Evolutionary conservation across 2,113 vertebrate genomes (phyloP), one percentile per base, ranked within the genome.

Genomic region (Willisornis vidua): DNA sequence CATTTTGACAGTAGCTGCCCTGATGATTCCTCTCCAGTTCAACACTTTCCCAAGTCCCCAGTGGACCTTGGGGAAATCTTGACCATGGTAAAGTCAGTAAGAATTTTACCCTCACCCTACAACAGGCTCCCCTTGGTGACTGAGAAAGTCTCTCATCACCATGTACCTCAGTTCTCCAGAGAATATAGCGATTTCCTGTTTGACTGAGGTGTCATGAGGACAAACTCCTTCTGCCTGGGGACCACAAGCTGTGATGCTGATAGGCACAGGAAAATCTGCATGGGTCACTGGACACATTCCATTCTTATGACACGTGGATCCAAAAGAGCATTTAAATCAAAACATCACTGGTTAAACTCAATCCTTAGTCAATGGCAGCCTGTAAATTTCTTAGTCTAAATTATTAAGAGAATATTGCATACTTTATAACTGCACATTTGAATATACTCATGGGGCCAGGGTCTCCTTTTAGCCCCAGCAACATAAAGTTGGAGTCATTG

Each of bases 371-470:
- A 86, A 86, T 28, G 48, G 91, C 95, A 97, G 94, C 95, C 94
- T 96, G 93, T 97, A 96, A 97, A 96, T 93, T 97, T 96, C 93
- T 94, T 96, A 93, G 65, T 52, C 65, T 91, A 74, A 94, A 95
- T 96, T 95, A 96, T 88, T 93, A 94, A 80, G 45, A 92, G 92
- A 94, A 83, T 94, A 95, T 87, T 96, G 79, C 75, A 90, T 93
- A 78, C 87, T 96, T 94, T 96, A 86, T 86, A 96, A 97, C 71
- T 94, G 71, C 75, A 93, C 19, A 8, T 90, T 96, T 97, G 90
- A 96, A 97, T 90, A 93, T 74, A 93, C 95, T 94, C 94, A 71
- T 59, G 93, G 67, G 94, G 82, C 90, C 93, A 94, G 79, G 55
- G 59, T 93, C 82, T 92, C 95, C 83, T 91, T 94, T 88, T 83